Evolutionary conservation across 30 jellyfish, hydroid and myxozoan genomes (phyloP).

Genomic region (Turritopsis dohrnii): DNA sequence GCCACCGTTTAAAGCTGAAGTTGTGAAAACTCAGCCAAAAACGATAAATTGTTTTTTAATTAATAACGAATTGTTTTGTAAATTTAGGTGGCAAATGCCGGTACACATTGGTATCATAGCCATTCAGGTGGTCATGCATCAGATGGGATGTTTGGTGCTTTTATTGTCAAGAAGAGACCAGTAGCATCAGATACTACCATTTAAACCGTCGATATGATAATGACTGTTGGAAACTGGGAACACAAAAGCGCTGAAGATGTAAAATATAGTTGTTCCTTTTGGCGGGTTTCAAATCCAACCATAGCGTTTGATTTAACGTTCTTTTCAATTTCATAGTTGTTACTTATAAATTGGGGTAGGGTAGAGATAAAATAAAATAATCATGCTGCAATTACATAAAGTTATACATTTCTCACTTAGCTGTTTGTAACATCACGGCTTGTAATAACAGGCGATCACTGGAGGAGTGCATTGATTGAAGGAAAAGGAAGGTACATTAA

Average conservation of each 20-base stretch:
- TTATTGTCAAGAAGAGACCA: conserved; percentile 66
- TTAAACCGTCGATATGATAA: conserved; percentile 50
- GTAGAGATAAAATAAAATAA: too few relatives aligned
- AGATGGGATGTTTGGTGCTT: conserved; percentile 71
- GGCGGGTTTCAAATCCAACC: too few relatives aligned
- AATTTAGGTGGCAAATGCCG: conserved; percentile 59
- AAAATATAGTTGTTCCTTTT: not conserved
- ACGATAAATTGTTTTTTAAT: too few relatives aligned
- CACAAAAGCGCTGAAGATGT: conserved; percentile 71
- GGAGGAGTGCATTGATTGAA: conserved; percentile 84
- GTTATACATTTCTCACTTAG: not conserved
- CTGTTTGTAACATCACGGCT: not conserved
- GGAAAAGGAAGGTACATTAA: conserved; percentile 82
- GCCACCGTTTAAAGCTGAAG: too few relatives aligned
- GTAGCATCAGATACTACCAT: conserved; percentile 30
- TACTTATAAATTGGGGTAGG: too few relatives aligned
- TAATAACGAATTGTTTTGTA: too few relatives aligned
- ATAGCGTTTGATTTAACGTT: too few relatives aligned
- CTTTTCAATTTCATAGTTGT: too few relatives aligned
- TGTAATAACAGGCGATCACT: conserved; percentile 78
- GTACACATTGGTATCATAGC: conserved; percentile 81
- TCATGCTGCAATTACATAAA: too few relatives aligned
- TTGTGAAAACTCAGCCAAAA: too few relatives aligned
- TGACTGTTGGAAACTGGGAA: conserved; percentile 89
- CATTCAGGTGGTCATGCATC: conserved; percentile 73